Evolutionary conservation across 1,140 invertebrate species (phyloP), one percentile per base, ranked within the genome.

Genomic region (Cardiocondyla obscurior): DNA sequence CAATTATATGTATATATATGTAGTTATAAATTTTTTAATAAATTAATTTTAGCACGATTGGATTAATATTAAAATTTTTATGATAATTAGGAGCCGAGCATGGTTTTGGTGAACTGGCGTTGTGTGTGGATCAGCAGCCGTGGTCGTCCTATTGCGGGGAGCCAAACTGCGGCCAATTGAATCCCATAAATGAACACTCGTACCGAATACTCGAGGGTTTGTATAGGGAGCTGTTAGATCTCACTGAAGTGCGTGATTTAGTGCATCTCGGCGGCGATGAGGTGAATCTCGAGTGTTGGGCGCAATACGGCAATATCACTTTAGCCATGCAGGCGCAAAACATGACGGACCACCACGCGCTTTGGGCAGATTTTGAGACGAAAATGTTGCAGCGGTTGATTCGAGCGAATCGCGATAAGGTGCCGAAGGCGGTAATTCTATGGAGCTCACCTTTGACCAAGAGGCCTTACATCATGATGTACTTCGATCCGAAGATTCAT

Each of bases 181-280:
- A 98, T 94, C 97, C 97, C 0, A 95, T 96, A 6, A 98, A 98
- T 90, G 95, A 95, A 3, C 95, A 96, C 83, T 94, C 97, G 72
- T 98, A 97, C 89, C 92, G 94, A 8, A 95, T 98, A 2, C 92
- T 98, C 7, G 94, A 95, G 67, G 94, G 96, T 39, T 91, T 98
- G 0, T 97, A 97, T 83, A 92, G 94, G 46, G 93, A 94, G 36
- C 55, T 94, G 0, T 65, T 94, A 44, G 93, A 93, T 6, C 60
- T 94, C 3, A 94, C 94, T 0, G 93, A 93, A 65, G 83, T 93
- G 19, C 91, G 92, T 0, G 97, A 98, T 89, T 94, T 98, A 0
- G 93, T 96, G 0, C 98, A 98, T 85, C 96, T 98, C 94, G 97
- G 97, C 12, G 97, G 97, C 3, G 97, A 98, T 93, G 97, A 98